These are phyloP conservation scores for Phengaris alcon DNA, from an alignment of 2,888 invertebrate genomes.

Conservation along the genomic window DNA sequence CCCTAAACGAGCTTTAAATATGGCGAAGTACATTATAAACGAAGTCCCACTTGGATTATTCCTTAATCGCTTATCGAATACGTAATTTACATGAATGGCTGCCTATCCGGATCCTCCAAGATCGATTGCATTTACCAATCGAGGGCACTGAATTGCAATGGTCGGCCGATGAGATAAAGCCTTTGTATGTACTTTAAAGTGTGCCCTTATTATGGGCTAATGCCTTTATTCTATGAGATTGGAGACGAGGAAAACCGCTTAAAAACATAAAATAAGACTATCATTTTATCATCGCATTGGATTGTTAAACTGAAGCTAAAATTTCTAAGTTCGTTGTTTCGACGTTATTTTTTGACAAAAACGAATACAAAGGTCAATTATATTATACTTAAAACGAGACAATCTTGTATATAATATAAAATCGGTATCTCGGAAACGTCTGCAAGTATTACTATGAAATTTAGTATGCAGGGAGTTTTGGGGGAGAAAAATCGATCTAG, in stretches of 20 bases:
- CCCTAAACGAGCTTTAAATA: conserved; percentile 15
- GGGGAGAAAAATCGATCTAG: too few species aligned
- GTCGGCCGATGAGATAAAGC: conserved; percentile 19
- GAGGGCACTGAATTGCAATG: conserved; percentile 19
- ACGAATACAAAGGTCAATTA: background rate
- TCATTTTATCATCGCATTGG: background rate
- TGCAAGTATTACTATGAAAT: too few species aligned
- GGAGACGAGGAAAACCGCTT: background rate
- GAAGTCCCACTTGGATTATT: conserved; percentile 23
- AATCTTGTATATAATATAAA: too few species aligned
- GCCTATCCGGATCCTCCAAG: conserved; percentile 26
- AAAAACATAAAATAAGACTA: background rate
- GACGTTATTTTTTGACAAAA: background rate
- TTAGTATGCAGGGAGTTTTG: too few species aligned
- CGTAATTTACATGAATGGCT: conserved; percentile 27
- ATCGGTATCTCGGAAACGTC: too few species aligned
- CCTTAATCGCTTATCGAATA: conserved; percentile 26
- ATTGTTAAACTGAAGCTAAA: background rate
- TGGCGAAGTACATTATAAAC: conserved; percentile 6
- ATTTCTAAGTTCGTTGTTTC: background rate
- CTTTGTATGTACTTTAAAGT: conserved; percentile 13
- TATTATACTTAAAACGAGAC: too few species aligned
- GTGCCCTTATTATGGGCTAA: conserved; percentile 10
- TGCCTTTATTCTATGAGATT: background rate
- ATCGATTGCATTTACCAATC: conserved; percentile 25